phyloP scores from a whole-genome alignment of 2,113 vertebrate genomes.

The Myrmophylax atrothorax region DNA sequence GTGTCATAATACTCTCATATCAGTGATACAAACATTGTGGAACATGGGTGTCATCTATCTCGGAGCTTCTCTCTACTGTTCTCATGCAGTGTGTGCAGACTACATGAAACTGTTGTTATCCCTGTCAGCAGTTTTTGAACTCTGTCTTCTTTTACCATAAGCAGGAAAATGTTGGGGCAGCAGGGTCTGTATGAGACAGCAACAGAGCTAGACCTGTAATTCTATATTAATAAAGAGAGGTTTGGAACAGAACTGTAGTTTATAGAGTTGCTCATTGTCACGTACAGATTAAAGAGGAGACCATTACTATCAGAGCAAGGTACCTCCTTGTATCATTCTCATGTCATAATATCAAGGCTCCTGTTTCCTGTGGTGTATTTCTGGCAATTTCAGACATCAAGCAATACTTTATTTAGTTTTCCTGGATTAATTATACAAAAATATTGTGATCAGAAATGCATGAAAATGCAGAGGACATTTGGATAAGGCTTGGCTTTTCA shows the following conservation, averaged over 20 bases:
- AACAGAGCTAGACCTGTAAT: neutral
- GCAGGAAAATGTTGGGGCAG: neutral
- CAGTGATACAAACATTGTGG: neutral
- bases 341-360: neutral
- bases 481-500: neutral
- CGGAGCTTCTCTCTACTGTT: neutral
- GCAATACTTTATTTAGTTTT: neutral
- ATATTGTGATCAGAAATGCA: neutral
- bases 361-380: neutral
- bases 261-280: neutral
- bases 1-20: neutral
- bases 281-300: neutral
- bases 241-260: neutral
- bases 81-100: fast-evolving
- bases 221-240: neutral
- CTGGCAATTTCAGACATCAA: neutral
- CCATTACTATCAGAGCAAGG: neutral
- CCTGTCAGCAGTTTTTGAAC: neutral
- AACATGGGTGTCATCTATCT: neutral
- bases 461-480: neutral
- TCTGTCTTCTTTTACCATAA: neutral
- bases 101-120: neutral
- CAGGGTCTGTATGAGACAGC: fast-evolving
- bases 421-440: neutral
- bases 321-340: neutral